Conservation (phyloP, 2,888 invertebrate genomes). For the Machimus rusticus region DNA sequence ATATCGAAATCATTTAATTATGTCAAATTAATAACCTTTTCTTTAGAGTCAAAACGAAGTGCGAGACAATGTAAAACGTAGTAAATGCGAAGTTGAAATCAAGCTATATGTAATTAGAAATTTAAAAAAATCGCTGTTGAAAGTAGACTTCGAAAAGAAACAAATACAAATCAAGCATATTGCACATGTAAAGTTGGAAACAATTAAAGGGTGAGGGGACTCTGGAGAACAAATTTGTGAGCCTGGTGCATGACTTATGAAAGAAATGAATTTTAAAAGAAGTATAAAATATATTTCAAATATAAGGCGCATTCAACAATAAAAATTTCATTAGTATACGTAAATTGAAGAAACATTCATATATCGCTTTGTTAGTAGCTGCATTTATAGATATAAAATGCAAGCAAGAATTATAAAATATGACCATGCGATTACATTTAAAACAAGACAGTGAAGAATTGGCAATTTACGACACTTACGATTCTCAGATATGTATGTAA, state of each 20-base stretch:
- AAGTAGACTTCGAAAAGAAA: not conserved
- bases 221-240: not conserved
- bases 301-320: not conserved
- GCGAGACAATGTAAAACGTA: not conserved
- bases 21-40: too few relatives aligned
- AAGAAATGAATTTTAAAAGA: not conserved
- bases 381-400: not conserved
- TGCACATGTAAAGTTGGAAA: not conserved
- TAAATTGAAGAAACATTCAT: not conserved
- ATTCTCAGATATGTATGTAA: not conserved
- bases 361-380: not conserved
- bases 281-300: not conserved
- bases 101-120: not conserved
- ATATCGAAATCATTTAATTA: too few relatives aligned
- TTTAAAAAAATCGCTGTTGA: not conserved
- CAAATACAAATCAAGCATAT: not conserved
- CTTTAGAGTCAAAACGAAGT: not conserved
- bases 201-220: not conserved
- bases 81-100: not conserved
- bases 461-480: not conserved
- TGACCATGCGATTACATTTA: slow-evolving; percentile 17
- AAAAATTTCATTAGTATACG: not conserved
- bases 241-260: not conserved
- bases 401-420: not conserved
- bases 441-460: not conserved